A percentile compares a stretch with the other conserved stretches of the same genome.
phyloP scores from a whole-genome alignment of 2,113 vertebrate species.

The Odocoileus hemionus region DNA sequence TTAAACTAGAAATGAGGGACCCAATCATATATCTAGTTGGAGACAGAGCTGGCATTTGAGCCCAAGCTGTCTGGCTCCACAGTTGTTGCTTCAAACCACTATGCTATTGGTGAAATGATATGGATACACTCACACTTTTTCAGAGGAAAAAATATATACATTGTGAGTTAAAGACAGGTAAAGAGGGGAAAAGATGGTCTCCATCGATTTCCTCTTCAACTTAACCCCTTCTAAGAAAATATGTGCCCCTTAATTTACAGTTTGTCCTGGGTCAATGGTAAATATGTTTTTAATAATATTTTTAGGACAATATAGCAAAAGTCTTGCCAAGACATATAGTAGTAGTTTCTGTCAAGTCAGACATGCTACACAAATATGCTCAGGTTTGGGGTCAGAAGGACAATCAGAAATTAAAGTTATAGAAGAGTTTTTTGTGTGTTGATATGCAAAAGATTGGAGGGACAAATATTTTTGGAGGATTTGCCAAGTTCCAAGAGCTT shows the following conservation, averaged over 20 bases:
- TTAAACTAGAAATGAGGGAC: not conserved
- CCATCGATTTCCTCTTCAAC: not conserved
- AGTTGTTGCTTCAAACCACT: not conserved
- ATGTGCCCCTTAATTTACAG: not conserved
- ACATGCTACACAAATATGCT: not conserved
- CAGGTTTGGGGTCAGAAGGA: not conserved
- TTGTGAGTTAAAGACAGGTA: not conserved
- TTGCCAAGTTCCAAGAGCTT: not conserved
- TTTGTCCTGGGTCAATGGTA: not conserved
- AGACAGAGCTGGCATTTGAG: not conserved
- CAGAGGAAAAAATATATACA: not conserved
- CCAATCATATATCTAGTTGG: not conserved
- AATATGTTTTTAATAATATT: not conserved
- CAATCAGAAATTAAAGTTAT: not conserved
- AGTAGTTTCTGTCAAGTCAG: not conserved
- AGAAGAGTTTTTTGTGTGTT: not conserved
- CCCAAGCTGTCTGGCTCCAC: not conserved
- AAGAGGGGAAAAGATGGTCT: not conserved
- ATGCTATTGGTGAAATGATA: not conserved
- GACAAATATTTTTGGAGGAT: not conserved
- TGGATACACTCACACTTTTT: not conserved
- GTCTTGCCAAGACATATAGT: not conserved
- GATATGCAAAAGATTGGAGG: not conserved
- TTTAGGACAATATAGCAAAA: not conserved
- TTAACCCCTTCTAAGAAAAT: not conserved